These are phyloP conservation scores for Rhingia campestris DNA, from an alignment of 2,888 invertebrate genomes.

Conservation along the genomic window DNA sequence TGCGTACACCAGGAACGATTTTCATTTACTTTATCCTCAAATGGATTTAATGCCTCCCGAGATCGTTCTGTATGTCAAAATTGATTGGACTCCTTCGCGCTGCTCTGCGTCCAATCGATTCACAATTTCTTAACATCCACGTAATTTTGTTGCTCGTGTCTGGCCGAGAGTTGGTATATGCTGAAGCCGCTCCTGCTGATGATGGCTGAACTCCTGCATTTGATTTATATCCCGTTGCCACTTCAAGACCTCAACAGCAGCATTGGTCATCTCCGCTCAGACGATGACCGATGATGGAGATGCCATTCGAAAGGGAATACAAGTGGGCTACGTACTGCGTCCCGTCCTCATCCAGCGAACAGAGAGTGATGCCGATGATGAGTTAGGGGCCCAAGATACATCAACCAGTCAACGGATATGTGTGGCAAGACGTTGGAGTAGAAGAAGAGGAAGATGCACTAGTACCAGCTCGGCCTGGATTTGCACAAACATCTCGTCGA, in stretches of 20 bases:
- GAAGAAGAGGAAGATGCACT: conserved; percentile 22
- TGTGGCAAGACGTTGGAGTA: background rate
- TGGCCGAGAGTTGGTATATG: background rate
- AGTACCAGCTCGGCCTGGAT: conserved; percentile 51
- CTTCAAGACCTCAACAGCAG: conserved; percentile 61
- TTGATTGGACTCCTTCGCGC: conserved; percentile 72
- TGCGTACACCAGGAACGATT: conserved; percentile 71
- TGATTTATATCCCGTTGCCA: conserved; percentile 73
- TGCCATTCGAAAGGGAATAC: conserved; percentile 37
- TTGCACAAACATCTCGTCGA: conserved; percentile 65
- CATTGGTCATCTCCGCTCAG: conserved; percentile 64
- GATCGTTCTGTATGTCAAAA: conserved; percentile 74
- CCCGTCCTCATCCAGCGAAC: conserved; percentile 29
- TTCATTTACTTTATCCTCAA: conserved; percentile 73
- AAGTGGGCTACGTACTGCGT: conserved; percentile 12
- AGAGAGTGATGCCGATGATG: conserved; percentile 60
- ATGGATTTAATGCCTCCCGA: conserved; percentile 72
- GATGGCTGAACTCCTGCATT: conserved; percentile 68
- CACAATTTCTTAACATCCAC: conserved; percentile 70
- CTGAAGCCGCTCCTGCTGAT: conserved; percentile 32
- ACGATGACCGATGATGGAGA: conserved; percentile 64
- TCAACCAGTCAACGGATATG: conserved; percentile 32
- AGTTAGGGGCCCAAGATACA: conserved; percentile 55
- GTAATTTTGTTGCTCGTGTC: conserved; percentile 68
- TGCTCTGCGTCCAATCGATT: conserved; percentile 70